phyloP scores from a whole-genome alignment of 1,140 invertebrate species.

The Drosophila biarmipes region DNA sequence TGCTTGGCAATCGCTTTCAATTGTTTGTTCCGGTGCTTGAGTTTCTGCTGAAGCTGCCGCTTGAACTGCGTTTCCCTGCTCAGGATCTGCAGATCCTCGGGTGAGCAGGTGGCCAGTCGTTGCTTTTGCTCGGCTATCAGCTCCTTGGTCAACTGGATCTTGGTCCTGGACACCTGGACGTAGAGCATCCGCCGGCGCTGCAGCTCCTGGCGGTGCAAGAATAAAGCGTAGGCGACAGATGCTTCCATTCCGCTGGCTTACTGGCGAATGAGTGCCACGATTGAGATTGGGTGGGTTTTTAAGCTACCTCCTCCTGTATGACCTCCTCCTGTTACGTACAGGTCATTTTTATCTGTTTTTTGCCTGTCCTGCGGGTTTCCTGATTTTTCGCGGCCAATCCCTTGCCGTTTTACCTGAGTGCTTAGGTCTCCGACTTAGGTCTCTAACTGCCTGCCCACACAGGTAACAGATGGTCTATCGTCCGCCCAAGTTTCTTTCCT shows the following conservation, averaged over 20 bases:
- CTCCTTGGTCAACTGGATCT: slow-evolving; percentile 53
- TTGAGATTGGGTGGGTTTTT: slow-evolving; percentile 13
- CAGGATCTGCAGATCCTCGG: slow-evolving; percentile 64
- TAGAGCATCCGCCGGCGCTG: slow-evolving; percentile 48
- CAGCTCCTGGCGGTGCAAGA: slow-evolving; percentile 65
- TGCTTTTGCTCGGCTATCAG: slow-evolving; percentile 53
- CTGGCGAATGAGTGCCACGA: slow-evolving; percentile 34
- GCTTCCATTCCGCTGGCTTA: slow-evolving; percentile 49
- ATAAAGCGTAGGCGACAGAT: slow-evolving; percentile 61
- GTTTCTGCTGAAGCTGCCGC: slow-evolving; percentile 42
- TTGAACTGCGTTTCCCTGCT: slow-evolving; percentile 58
- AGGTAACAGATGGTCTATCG: slow-evolving; percentile 54
- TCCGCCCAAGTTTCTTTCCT: slow-evolving; percentile 12
- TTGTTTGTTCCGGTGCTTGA: slow-evolving; percentile 54
- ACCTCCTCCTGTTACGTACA: slow-evolving; percentile 5
- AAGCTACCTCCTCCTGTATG: slow-evolving; percentile 21
- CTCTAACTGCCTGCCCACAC: slow-evolving; percentile 8
- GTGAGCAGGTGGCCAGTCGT: slow-evolving; percentile 42
- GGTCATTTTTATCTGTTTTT: slow-evolving; percentile 17
- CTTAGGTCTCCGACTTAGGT: slow-evolving; percentile 3
- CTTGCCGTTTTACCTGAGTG: slow-evolving; percentile 33
- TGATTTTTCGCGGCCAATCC: slow-evolving; percentile 59
- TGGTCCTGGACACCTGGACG: slow-evolving; percentile 48
- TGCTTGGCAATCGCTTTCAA: slow-evolving; percentile 36
- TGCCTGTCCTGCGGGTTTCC: slow-evolving; percentile 17